Evolutionary conservation across 2,888 invertebrate genomes (phyloP).

Genomic region (Allolobophora icterica): DNA sequence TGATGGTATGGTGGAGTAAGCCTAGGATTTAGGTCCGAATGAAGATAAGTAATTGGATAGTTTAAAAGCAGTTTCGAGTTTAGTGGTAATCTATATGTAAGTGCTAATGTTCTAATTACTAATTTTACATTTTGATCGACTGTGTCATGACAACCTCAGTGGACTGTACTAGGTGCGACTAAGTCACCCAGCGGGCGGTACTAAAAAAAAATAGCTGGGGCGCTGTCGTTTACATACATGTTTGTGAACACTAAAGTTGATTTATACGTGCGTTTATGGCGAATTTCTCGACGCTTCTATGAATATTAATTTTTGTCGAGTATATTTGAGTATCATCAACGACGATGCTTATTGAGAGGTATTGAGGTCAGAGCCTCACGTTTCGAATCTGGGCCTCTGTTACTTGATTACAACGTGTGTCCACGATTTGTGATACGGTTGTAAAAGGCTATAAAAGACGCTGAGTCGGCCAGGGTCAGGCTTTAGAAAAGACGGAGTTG

Average conservation of each 20-base stretch:
- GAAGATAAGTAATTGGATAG: background rate
- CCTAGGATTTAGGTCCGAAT: background rate
- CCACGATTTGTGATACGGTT: background rate
- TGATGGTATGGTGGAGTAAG: too few relatives aligned
- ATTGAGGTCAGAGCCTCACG: background rate
- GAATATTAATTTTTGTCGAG: conserved; percentile 4
- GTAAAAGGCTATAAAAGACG: background rate
- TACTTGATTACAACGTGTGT: background rate
- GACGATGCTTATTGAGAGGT: background rate
- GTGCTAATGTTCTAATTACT: background rate
- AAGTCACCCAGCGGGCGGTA: background rate
- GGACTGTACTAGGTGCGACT: background rate
- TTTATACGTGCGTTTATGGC: background rate
- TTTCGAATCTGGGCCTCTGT: background rate
- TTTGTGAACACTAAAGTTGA: background rate
- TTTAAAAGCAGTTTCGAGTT: background rate
- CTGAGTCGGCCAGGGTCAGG: background rate
- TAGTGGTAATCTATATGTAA: background rate
- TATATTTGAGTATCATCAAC: background rate
- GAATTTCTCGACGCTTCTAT: background rate
- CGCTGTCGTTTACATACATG: background rate
- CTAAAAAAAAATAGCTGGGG: background rate
- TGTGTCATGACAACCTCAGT: background rate
- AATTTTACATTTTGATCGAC: background rate
- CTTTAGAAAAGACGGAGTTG: background rate